phyloP scores from a whole-genome alignment of 2,797 vertebrate genomes.

The Propithecus perrieri region DNA sequence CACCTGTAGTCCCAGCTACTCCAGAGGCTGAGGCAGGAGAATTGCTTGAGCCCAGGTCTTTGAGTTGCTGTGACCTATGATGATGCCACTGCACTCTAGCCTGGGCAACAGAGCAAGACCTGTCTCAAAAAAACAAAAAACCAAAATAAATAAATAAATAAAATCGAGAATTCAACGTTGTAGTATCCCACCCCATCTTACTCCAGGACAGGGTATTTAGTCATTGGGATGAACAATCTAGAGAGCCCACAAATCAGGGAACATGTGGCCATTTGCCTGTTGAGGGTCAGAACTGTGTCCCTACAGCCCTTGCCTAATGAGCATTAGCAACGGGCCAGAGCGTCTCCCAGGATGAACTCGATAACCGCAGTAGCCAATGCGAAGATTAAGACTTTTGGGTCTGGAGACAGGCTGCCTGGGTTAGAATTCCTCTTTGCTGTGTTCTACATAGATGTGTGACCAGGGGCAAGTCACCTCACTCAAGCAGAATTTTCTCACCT shows the following conservation, averaged over 20 bases:
- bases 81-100: not conserved
- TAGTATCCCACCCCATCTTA: not conserved
- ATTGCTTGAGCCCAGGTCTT: not conserved
- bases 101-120: no score
- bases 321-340: not conserved
- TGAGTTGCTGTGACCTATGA: not conserved
- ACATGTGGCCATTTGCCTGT: not conserved
- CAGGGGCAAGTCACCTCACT: not conserved
- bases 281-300: not conserved
- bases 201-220: not conserved
- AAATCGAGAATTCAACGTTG: no score
- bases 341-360: not conserved
- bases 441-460: not conserved
- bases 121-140: no score
- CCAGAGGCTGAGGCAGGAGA: not conserved
- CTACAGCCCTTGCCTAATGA: not conserved
- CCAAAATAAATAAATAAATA: no score
- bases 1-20: not conserved
- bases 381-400: not conserved
- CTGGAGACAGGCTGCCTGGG: not conserved
- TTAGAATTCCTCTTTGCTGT: not conserved
- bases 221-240: not conserved
- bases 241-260: no score
- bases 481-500: not conserved
- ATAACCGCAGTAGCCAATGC: not conserved